phyloP scores from a whole-genome alignment of 2,113 vertebrate species.

The Cettia cetti region DNA sequence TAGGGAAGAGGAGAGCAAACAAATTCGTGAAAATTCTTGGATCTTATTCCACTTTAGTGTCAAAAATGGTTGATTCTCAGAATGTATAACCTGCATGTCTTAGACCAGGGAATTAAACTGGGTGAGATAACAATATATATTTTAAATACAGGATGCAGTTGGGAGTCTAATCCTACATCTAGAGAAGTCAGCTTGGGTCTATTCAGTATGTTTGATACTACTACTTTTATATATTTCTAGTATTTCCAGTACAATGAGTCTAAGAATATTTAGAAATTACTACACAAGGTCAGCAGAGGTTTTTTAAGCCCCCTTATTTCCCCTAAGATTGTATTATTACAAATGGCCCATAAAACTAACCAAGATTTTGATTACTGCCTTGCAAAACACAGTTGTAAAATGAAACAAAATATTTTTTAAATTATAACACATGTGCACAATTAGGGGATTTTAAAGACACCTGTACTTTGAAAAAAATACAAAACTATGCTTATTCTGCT shows the following conservation, averaged over 20 bases:
- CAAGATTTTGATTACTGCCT: conserved; percentile 24
- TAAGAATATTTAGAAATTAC: conserved; percentile 17
- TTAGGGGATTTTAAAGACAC: background rate
- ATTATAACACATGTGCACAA: background rate
- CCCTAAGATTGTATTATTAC: conserved; percentile 1
- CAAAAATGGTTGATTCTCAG: background rate
- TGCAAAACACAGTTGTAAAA: conserved; percentile 38
- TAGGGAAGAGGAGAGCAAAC: background rate
- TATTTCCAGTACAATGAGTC: background rate
- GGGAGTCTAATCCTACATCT: background rate
- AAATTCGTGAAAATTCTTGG: background rate
- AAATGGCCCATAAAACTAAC: conserved; percentile 24
- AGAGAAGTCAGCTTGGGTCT: background rate
- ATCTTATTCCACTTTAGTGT: background rate
- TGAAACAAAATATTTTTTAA: background rate
- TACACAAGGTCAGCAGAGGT: background rate
- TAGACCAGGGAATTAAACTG: background rate
- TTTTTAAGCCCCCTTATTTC: background rate
- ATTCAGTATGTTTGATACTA: background rate
- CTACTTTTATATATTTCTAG: background rate
- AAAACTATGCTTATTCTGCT: background rate
- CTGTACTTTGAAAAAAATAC: background rate
- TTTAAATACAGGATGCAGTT: background rate
- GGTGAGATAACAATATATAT: background rate
- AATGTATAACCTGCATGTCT: background rate